A percentile compares a stretch with the other conserved stretches of the same genome.
phyloP scores from a whole-genome alignment of 2,113 vertebrate species.

The Micromys minutus region DNA sequence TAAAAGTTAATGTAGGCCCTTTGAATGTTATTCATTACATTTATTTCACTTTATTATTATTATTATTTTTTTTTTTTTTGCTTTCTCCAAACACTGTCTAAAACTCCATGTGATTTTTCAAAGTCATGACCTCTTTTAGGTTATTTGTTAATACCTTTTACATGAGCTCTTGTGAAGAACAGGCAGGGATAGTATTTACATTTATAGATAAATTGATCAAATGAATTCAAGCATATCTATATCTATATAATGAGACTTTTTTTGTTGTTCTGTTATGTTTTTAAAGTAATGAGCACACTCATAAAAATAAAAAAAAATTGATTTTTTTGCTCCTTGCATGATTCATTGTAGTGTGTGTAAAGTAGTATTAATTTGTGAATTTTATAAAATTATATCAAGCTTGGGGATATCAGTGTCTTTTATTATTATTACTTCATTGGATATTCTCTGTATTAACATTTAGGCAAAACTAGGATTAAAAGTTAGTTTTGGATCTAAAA shows the following conservation, averaged over 20 bases:
- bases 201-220: no score
- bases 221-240: neutral
- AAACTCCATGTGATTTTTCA: neutral
- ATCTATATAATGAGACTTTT: neutral
- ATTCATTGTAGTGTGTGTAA: neutral
- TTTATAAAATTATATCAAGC: neutral
- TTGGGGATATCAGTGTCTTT: no score
- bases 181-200: neutral
- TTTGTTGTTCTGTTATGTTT: no score
- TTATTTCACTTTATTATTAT: neutral
- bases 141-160: neutral
- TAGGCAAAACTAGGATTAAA: no score
- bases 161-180: no score
- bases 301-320: neutral
- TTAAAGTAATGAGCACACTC: neutral
- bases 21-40: neutral
- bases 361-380: neutral
- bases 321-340: neutral
- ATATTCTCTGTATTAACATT: no score
- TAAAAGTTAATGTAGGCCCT: neutral
- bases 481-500: neutral
- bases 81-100: neutral
- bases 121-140: neutral
- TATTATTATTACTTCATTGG: no score
- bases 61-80: neutral